phyloP scores from a whole-genome alignment of 2,113 vertebrate species.

The Hippocampus comes region DNA sequence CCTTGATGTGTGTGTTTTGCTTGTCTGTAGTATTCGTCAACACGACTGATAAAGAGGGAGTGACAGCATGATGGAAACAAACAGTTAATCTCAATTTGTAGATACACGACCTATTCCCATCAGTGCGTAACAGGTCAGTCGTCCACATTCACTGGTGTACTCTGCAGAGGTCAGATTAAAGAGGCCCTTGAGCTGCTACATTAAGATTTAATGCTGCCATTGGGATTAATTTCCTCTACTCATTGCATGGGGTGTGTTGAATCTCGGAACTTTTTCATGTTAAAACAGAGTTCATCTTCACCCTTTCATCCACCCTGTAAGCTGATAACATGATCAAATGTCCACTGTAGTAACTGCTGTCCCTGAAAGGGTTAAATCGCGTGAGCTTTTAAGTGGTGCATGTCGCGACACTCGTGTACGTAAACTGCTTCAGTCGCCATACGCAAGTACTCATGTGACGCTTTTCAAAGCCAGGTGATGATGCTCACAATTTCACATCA shows the following conservation, averaged over 20 bases:
- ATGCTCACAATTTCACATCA: too few relatives aligned
- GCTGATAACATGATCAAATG: too few relatives aligned
- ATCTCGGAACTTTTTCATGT: neutral
- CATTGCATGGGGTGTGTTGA: neutral
- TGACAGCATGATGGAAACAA: neutral
- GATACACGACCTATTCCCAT: slow-evolving; percentile 46
- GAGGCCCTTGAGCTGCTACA: slow-evolving; percentile 30
- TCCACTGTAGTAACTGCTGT: too few relatives aligned
- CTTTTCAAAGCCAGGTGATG: too few relatives aligned
- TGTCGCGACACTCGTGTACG: too few relatives aligned
- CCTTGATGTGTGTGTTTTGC: neutral
- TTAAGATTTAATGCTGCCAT: slow-evolving; percentile 41
- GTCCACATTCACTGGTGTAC: neutral
- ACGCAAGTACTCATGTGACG: too few relatives aligned
- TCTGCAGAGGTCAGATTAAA: slow-evolving; percentile 1
- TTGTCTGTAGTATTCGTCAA: neutral
- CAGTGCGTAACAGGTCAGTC: slow-evolving; percentile 20
- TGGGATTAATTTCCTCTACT: slow-evolving; percentile 34
- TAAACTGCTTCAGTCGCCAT: too few relatives aligned
- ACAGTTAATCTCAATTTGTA: slow-evolving; percentile 15
- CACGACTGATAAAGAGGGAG: neutral
- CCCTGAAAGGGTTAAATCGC: neutral
- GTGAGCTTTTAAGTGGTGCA: neutral
- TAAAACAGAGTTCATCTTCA: neutral
- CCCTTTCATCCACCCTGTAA: too few relatives aligned